Evolutionary conservation across 2,888 invertebrate species (phyloP).

Genomic region (Nipponacmea schrenckii): DNA sequence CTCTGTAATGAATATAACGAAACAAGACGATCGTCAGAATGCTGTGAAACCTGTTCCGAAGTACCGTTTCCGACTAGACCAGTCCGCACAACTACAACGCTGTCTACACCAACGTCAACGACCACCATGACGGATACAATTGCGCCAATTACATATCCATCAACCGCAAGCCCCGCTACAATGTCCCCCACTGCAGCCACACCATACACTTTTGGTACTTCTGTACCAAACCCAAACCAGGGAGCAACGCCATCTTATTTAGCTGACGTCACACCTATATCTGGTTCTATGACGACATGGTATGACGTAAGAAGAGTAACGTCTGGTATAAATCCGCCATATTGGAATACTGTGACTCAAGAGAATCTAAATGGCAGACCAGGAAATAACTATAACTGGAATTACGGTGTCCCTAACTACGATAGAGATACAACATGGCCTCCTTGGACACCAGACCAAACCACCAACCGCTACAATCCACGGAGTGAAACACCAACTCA

Average conservation of each 20-base stretch:
- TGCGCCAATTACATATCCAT: background rate
- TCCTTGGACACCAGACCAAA: too few relatives aligned
- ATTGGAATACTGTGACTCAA: too few relatives aligned
- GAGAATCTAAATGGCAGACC: too few relatives aligned
- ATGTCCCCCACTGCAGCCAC: conserved; percentile 3
- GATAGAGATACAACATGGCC: too few relatives aligned
- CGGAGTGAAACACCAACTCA: too few relatives aligned
- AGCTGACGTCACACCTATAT: too few relatives aligned
- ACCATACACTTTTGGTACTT: background rate
- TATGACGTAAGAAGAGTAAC: too few relatives aligned
- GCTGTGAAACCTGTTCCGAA: conserved; percentile 32
- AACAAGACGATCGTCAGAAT: conserved; percentile 12
- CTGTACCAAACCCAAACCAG: background rate
- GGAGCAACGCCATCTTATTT: background rate
- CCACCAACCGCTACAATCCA: too few relatives aligned
- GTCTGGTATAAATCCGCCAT: too few relatives aligned
- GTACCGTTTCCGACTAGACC: conserved; percentile 26
- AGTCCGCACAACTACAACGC: conserved; percentile 16
- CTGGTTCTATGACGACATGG: too few relatives aligned
- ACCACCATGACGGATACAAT: conserved; percentile 10
- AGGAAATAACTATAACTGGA: too few relatives aligned
- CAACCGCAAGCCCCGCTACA: conserved; percentile 10
- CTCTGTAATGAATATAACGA: conserved; percentile 30
- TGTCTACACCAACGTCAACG: conserved; percentile 17
- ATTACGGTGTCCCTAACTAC: too few relatives aligned